These are phyloP conservation scores for Zosterops japonicus DNA, from an alignment of 2,113 vertebrate species.

Conservation along the genomic window DNA sequence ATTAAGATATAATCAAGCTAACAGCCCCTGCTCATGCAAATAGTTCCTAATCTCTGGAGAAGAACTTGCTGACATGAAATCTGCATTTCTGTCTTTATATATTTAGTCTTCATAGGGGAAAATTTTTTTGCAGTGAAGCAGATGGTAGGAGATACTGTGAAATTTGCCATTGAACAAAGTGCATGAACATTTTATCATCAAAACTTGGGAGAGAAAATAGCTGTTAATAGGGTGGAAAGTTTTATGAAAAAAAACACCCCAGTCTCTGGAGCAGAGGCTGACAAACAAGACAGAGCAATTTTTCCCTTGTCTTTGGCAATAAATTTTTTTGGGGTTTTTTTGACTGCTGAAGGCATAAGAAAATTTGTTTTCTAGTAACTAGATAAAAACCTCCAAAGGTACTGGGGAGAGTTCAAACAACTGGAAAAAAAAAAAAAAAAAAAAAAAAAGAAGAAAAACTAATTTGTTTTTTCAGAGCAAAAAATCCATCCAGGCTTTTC, in stretches of 20 bases:
- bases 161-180: background rate
- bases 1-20: conserved; percentile 49
- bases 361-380: background rate
- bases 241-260: background rate
- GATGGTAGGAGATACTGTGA: conserved; percentile 26
- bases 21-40: background rate
- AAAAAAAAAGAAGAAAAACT: too few species aligned
- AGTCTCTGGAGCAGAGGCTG: background rate
- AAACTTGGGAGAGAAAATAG: conserved; percentile 16
- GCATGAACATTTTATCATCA: background rate
- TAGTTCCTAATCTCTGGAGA: conserved; percentile 32
- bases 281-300: background rate
- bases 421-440: background rate
- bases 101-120: background rate
- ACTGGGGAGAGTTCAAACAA: background rate
- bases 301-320: background rate
- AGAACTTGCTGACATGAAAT: conserved; percentile 32
- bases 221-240: background rate
- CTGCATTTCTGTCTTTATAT: conserved; percentile 27
- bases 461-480: background rate
- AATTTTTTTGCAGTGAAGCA: conserved; percentile 13
- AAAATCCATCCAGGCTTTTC: background rate
- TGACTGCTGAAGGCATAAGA: background rate
- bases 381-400: background rate
- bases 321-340: background rate